These are phyloP conservation scores for Plecturocebus donacophilus DNA, from an alignment of 2,113 vertebrate genomes.

Conservation along the genomic window DNA sequence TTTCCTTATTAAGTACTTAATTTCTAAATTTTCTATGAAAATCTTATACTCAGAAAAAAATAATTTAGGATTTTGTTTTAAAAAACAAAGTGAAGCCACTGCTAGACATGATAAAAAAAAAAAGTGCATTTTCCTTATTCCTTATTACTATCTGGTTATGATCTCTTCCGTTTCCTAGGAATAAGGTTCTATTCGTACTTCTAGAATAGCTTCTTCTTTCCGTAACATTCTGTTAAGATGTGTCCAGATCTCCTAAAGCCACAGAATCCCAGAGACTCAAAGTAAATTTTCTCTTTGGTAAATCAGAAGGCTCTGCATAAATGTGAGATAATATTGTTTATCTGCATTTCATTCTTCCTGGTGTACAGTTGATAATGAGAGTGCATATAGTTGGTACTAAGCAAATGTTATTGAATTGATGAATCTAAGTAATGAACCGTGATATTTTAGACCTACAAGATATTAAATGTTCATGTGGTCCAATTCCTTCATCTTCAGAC, in stretches of 20 bases:
- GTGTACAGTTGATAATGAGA: background rate
- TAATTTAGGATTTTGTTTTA: background rate
- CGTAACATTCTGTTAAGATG: constrained; percentile 58
- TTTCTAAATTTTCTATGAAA: constrained; percentile 19
- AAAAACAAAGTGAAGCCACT: constrained; percentile 38
- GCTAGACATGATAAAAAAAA: background rate
- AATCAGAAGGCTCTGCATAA: background rate
- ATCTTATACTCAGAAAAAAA: constrained; percentile 25
- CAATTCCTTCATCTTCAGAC: background rate
- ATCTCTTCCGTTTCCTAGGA: constrained; percentile 71
- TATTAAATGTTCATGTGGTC: background rate
- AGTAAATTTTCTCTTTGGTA: background rate
- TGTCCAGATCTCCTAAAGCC: background rate
- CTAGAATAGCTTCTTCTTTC: background rate
- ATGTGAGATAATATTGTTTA: background rate
- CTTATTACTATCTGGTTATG: constrained; percentile 68
- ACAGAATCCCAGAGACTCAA: constrained; percentile 14
- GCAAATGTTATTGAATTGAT: background rate
- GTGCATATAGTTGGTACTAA: background rate
- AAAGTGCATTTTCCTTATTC: background rate
- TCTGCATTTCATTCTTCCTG: background rate
- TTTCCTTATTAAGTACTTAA: background rate
- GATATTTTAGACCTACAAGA: background rate
- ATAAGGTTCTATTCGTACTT: constrained; percentile 50
- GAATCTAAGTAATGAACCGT: background rate